Percentiles rank a stretch among this genome's conserved stretches.
Evolutionary conservation across 1,140 invertebrate species (phyloP).

Genomic region (Pygmarrhopalites habei): DNA sequence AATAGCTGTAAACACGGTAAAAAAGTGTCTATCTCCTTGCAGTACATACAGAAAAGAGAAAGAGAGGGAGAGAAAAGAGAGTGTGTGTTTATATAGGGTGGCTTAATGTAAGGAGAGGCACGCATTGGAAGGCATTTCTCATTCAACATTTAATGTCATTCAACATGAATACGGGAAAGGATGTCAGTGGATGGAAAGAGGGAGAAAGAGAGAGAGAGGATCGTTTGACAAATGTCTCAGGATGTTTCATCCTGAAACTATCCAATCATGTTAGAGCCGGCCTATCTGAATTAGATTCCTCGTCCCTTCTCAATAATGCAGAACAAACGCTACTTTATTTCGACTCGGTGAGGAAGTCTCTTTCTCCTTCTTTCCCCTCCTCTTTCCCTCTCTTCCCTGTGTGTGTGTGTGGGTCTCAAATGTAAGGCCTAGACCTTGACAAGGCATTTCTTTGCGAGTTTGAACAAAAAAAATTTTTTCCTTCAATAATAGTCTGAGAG

Average conservation of each 20-base stretch:
- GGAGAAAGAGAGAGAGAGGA: no score
- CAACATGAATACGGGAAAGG: slow-evolving; percentile 29
- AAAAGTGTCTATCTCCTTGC: no score
- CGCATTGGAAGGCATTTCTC: slow-evolving; percentile 26
- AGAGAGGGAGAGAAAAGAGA: no score
- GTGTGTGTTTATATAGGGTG: no score
- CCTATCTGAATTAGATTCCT: slow-evolving; percentile 31
- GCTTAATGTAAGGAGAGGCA: no score
- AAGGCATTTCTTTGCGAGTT: no score
- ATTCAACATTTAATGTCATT: slow-evolving; percentile 34
- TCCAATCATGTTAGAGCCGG: slow-evolving; percentile 29
- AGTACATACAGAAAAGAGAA: no score
- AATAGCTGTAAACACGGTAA: no score
- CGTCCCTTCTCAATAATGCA: slow-evolving; percentile 26
- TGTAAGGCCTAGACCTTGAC: no score
- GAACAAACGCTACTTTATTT: slow-evolving; percentile 18
- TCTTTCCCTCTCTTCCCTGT: not conserved
- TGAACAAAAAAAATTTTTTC: no score
- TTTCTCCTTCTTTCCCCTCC: slow-evolving; percentile 7
- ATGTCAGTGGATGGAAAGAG: slow-evolving; percentile 27
- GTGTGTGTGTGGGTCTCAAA: no score
- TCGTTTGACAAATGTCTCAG: slow-evolving; percentile 33
- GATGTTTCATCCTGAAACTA: slow-evolving; percentile 28
- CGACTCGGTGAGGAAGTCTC: slow-evolving; percentile 1
- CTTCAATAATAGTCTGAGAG: no score